These are phyloP conservation scores for Lithobates sylvaticus DNA, from an alignment of 2,797 vertebrate species.

Conservation along the genomic window DNA sequence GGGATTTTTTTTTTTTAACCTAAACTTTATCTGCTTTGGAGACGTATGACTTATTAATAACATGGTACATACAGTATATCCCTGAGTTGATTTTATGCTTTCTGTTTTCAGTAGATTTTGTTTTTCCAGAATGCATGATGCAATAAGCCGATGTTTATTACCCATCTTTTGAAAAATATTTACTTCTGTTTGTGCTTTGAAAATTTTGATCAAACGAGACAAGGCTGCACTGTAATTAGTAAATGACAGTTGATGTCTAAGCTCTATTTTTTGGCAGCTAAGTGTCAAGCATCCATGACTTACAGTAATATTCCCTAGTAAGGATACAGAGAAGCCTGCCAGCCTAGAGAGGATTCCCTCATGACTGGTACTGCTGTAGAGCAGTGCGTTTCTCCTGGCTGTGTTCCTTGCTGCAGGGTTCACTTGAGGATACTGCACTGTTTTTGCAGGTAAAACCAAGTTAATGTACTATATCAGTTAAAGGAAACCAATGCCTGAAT, in stretches of 20 bases:
- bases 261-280: neutral
- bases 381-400: conserved; percentile 22
- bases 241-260: neutral
- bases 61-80: neutral
- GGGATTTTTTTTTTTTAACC: no score
- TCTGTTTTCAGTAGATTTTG: neutral
- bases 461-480: neutral
- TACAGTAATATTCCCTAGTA: conserved; percentile 22
- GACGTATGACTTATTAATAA: neutral
- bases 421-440: conserved; percentile 30
- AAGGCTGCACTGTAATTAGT: neutral
- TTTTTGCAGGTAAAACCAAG: conserved; percentile 32
- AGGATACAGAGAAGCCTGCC: conserved; percentile 21
- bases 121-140: neutral
- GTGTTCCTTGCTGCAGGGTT: conserved; percentile 37
- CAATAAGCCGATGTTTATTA: neutral
- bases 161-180: neutral
- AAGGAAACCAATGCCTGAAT: neutral
- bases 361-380: conserved; percentile 35
- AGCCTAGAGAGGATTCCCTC: conserved; percentile 24
- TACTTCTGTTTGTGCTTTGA: neutral
- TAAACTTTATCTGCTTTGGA: neutral
- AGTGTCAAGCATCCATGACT: conserved; percentile 2
- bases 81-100: neutral
- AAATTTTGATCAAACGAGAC: neutral